Base-by-base conservation (phyloP, 2,797 vertebrate genomes). In the Mormyrops boulengeri region DNA sequence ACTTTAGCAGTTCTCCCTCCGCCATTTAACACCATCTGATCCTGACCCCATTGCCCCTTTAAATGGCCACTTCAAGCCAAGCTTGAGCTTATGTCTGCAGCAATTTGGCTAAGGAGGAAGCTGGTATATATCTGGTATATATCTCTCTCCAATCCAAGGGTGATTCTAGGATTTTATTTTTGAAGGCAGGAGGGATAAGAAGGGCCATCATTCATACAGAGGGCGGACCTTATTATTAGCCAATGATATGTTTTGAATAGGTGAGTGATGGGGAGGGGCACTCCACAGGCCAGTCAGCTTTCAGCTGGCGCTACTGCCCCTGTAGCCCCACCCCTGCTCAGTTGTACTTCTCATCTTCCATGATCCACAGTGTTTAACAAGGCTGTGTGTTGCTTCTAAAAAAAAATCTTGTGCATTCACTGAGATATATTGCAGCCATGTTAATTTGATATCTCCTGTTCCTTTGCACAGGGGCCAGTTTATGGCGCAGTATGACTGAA, bases 401-500 rank as follows among this genome's bases (percentile, higher is more conserved):
- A 22, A 7, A 11, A 6, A 11, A 3, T 69, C 30, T 77, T 22
- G 26, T 82, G 2, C 44, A 26, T 38, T 22, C 17, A 3, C 14
- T 19, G 49, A 34, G 44, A 55, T 8, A 5, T 22, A 41, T 44
- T 60, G n/a, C 69, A 17, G 38, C 47, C 17, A 1, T 60, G 34
- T 8, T 47, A 90, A 57, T 93, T 34, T 30, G 41, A 92, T 88
- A 2, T 57, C 17, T 89, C 2, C 91, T 88, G 88, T 90, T 91
- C 3, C 89, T 90, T 86, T 50, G 94, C 94, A 89, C 95, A 98
- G 98, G 97, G 94, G 95, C 94, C 0, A 94, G 92, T 89, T 89
- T 97, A 88, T 98, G 97, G 97, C 94, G 94, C 93, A 96, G 95
- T 93, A 96, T 97, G 95, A 96, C 94, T 49, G 92, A 95, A 94